phyloP scores from a whole-genome alignment of 2,797 vertebrate species.

The Melanotaenia nigrans region DNA sequence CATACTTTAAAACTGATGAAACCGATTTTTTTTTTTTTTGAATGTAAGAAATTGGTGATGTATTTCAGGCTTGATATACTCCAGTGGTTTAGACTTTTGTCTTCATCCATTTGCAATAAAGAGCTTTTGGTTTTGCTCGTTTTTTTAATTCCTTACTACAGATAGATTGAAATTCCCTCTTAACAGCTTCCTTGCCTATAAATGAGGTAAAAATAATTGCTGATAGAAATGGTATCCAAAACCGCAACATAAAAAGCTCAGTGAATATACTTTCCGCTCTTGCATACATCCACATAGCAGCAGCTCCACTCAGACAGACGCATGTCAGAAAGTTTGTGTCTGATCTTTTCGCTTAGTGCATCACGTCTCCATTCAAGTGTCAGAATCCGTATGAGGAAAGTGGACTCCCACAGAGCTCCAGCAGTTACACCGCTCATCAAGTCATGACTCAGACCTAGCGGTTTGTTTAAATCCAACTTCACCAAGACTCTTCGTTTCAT shows the following conservation, averaged over 20 bases:
- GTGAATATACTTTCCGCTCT: neutral
- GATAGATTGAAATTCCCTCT: too few relatives aligned
- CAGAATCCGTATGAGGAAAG: constrained; percentile 50
- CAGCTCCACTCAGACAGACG: constrained; percentile 22
- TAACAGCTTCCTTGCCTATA: neutral
- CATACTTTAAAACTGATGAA: neutral
- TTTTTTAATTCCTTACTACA: neutral
- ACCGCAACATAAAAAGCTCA: neutral
- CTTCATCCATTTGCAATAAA: neutral
- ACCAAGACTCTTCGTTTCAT: neutral
- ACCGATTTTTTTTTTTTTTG: neutral
- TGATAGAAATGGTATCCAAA: neutral
- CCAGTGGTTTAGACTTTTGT: neutral
- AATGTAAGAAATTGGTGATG: neutral
- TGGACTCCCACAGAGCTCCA: constrained; percentile 55
- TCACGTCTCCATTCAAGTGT: constrained; percentile 64
- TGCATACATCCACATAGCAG: neutral
- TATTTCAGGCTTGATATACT: too few relatives aligned
- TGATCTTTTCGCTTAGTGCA: constrained; percentile 66
- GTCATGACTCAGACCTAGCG: constrained; percentile 24
- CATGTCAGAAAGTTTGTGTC: constrained; percentile 27
- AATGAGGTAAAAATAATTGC: neutral
- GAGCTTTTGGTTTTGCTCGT: neutral
- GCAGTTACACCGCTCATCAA: constrained; percentile 56
- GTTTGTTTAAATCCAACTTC: constrained; percentile 44